Base-by-base conservation (phyloP, 2,113 vertebrate species). In the Cavia porcellus region DNA sequence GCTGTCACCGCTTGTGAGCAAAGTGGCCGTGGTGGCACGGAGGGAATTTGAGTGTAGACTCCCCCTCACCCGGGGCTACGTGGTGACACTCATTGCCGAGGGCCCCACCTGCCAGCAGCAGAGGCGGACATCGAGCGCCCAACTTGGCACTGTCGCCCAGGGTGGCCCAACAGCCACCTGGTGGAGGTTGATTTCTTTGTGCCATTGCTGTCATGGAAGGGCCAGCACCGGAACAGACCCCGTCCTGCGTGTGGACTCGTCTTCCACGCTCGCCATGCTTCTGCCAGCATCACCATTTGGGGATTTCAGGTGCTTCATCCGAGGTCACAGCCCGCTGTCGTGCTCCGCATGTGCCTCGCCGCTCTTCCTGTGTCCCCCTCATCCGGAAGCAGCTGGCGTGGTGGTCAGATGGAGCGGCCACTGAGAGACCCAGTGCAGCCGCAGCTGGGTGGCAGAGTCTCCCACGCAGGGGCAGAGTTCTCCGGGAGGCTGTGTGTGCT, bases 341-440 rank as follows among this genome's bases (percentile, higher is more conserved):
- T 5, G 6, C 42, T 77, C 12, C 17, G 11, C 0, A 7, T 14
- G 38, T n/a, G 3, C 22, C 42, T 25, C 28, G 2, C 50, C 2
- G n/a, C 19, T 11, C 28, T 7, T 19, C 1, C 38, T 0, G 0
- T 2, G n/a, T 12, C 25, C 19, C 61, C 25, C 14, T 9, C 17
- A 1, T n/a, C 45, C 75, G 11, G 30, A 32, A 17, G 45, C 57
- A 55, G 35, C 25, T 50, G n/a, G 62, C 22, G 22, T 20, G 1
- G 7, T 24, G 3, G 62, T 15, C 9, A 13, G 47, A 50, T 0
- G 11, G 50, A 19, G 20, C 15, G 47, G 47, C 47, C 28, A 19
- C 7, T 42, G 7, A 79, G 42, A 82, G 62, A 32, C 52, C 35
- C 4, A 5, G 50, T 45, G 13, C 38, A n/a, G 64, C 24, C 8